These are phyloP conservation scores for Tolypeutes matacus DNA, from an alignment of 2,797 vertebrate species.

Conservation along the genomic window DNA sequence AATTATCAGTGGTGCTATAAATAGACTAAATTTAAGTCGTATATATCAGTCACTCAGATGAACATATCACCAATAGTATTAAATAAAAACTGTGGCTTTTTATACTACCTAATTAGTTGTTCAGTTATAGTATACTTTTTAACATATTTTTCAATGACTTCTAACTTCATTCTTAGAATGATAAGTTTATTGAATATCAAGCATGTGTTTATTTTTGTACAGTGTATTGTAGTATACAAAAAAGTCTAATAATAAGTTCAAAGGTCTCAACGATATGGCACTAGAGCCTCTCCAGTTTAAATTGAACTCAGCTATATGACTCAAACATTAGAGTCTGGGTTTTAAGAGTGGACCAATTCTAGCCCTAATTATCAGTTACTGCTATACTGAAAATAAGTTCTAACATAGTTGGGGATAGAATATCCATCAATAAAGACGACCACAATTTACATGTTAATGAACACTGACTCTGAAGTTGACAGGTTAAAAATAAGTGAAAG, in stretches of 20 bases:
- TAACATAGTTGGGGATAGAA: not conserved
- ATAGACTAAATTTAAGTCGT: slow-evolving; percentile 2
- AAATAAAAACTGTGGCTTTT: slow-evolving; percentile 11
- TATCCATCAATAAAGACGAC: not conserved
- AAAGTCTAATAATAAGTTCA: not conserved
- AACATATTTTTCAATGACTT: not conserved
- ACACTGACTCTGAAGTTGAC: not conserved
- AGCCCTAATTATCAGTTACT: not conserved
- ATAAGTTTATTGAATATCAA: not conserved
- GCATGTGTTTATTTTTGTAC: not conserved
- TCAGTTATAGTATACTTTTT: slow-evolving; percentile 31
- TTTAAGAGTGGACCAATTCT: not conserved
- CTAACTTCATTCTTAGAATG: not conserved
- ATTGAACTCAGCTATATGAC: not conserved
- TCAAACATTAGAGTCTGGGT: not conserved
- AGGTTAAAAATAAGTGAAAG: not conserved
- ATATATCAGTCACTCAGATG: not conserved
- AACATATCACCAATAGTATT: not conserved
- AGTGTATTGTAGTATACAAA: not conserved
- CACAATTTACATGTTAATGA: not conserved
- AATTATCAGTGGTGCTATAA: not conserved
- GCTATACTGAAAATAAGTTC: not conserved
- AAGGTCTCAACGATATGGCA: not conserved
- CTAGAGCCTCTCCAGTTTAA: not conserved
- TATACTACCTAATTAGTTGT: not conserved